phyloP scores from a whole-genome alignment of 2,113 vertebrate species.

The Aspidoscelis tigris region DNA sequence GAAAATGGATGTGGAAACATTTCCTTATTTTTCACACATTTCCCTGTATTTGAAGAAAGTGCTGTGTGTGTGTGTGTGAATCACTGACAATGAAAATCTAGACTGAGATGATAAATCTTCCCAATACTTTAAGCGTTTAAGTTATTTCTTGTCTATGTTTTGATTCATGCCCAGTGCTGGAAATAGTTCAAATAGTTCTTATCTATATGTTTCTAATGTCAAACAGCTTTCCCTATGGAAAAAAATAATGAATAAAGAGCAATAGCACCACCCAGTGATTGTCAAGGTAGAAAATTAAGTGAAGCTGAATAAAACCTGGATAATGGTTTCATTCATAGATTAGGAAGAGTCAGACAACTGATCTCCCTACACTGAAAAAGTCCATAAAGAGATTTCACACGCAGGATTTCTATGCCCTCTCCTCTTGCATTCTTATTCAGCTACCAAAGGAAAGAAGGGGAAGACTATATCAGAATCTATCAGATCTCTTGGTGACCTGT shows the following conservation, averaged over 20 bases:
- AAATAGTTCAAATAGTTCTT: neutral
- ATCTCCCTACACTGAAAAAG: neutral
- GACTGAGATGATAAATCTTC: conserved; percentile 49
- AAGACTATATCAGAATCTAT: too few relatives aligned
- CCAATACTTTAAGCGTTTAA: conserved; percentile 43
- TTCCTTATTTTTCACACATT: conserved; percentile 35
- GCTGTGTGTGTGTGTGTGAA: neutral
- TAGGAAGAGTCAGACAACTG: neutral
- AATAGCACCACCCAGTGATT: conserved; percentile 55
- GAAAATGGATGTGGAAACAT: conserved; percentile 12
- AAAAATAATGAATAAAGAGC: conserved; percentile 19
- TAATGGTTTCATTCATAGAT: neutral
- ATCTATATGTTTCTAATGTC: neutral
- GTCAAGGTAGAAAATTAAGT: accelerated
- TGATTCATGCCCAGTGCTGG: neutral
- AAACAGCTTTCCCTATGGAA: neutral
- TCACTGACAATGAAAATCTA: neutral
- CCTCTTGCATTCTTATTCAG: too few relatives aligned
- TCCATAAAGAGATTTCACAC: neutral
- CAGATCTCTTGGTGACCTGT: too few relatives aligned
- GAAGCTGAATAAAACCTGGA: accelerated
- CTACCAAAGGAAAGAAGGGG: too few relatives aligned
- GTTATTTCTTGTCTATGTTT: conserved; percentile 13
- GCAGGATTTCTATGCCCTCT: too few relatives aligned
- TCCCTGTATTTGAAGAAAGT: conserved; percentile 29